Conservation (phyloP, 2,888 invertebrate genomes). For the Caenorhabditis sp. region DNA sequence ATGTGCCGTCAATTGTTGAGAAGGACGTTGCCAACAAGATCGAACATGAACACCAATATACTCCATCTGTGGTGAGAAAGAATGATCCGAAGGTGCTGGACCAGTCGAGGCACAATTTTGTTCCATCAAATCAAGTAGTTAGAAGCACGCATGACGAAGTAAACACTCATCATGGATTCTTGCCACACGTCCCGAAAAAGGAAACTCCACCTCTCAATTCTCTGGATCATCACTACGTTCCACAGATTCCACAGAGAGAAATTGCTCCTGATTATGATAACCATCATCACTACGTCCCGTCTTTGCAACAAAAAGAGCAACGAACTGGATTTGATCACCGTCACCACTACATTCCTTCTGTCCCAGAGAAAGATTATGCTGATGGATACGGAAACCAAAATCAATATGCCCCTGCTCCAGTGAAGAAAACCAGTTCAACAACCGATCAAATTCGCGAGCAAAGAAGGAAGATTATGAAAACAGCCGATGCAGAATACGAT, state of each 20-base stretch:
- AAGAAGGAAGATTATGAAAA: constrained; percentile 38
- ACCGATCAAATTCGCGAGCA: constrained; percentile 39
- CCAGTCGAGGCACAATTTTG: constrained; percentile 36
- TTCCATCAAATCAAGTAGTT: constrained; percentile 25
- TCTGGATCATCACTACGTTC: constrained; percentile 36
- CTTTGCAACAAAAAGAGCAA: constrained; percentile 19
- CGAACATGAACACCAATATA: constrained; percentile 33
- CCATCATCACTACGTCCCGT: constrained; percentile 47
- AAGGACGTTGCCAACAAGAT: constrained; percentile 21
- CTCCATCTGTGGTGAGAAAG: constrained; percentile 21
- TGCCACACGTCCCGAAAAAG: constrained; percentile 32
- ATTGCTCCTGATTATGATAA: constrained; percentile 39
- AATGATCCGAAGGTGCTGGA: constrained; percentile 26
- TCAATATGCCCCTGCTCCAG: constrained; percentile 14
- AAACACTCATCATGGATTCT: constrained; percentile 30
- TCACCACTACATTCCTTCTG: constrained; percentile 43
- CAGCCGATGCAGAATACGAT: constrained; percentile 21
- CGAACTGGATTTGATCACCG: constrained; percentile 26
- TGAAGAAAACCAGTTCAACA: constrained; percentile 47
- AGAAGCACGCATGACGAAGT: constrained; percentile 6
- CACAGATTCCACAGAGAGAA: constrained; percentile 27
- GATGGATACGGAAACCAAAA: background rate
- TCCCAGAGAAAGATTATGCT: background rate
- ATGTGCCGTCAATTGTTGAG: constrained; percentile 36
- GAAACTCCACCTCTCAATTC: background rate